These are phyloP conservation scores for Hemicordylus capensis DNA, from an alignment of 2,113 vertebrate species.

Conservation along the genomic window DNA sequence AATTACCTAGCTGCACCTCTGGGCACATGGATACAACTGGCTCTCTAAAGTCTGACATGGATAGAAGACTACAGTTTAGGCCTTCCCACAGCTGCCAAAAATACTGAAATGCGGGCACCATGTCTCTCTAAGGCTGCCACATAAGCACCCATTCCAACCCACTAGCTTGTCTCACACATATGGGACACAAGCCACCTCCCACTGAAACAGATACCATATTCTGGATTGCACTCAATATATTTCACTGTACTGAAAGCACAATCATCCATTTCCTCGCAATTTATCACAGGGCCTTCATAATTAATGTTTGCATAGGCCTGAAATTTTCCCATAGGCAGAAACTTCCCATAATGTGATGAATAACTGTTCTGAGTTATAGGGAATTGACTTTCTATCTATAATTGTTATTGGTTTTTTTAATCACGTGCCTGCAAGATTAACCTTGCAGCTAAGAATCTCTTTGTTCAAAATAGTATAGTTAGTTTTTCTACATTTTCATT, in stretches of 20 bases:
- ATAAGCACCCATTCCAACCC: not conserved
- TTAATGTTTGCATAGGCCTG: not conserved
- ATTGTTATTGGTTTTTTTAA: not conserved
- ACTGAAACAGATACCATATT: not conserved
- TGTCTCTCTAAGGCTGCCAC: not conserved
- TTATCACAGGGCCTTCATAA: not conserved
- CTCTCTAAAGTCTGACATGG: not conserved
- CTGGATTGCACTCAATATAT: not conserved
- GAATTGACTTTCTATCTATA: not conserved
- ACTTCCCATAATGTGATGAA: not conserved
- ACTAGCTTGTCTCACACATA: not conserved
- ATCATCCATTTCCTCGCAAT: not conserved
- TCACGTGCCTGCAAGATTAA: not conserved
- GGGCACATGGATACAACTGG: not conserved
- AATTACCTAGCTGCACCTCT: too few species aligned
- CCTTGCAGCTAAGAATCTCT: not conserved
- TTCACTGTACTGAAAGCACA: not conserved
- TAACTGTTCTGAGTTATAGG: not conserved
- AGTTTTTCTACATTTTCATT: not conserved
- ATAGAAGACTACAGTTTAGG: not conserved
- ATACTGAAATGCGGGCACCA: not conserved
- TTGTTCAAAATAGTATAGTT: not conserved
- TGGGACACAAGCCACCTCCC: not conserved
- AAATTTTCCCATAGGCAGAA: not conserved
- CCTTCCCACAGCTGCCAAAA: not conserved